phyloP scores from a whole-genome alignment of 2,797 vertebrate genomes.

The Pempheris klunzingeri region DNA sequence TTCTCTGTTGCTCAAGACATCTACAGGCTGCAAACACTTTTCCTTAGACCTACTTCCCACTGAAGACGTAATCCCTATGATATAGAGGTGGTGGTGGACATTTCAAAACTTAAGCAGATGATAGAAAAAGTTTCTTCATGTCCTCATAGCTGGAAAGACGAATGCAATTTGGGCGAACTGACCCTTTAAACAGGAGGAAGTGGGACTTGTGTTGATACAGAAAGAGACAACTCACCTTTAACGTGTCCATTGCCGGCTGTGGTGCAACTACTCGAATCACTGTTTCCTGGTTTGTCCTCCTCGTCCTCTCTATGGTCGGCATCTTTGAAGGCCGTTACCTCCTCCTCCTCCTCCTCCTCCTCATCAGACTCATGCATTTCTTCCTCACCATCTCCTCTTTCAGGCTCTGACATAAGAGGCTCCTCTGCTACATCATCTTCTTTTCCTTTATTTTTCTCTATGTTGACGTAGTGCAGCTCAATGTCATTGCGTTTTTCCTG shows the following conservation, averaged over 20 bases:
- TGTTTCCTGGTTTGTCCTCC: slow-evolving; percentile 15
- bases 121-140: neutral
- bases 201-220: neutral
- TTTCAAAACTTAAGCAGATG: neutral
- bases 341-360: neutral
- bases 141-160: neutral
- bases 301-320: neutral
- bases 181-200: neutral
- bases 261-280: neutral
- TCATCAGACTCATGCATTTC: slow-evolving; percentile 5
- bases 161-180: neutral
- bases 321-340: neutral
- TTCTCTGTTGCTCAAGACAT: neutral
- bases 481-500: neutral
- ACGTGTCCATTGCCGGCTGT: neutral
- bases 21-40: neutral
- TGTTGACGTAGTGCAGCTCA: neutral
- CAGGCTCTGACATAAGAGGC: neutral
- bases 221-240: slow-evolving; percentile 43
- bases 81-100: neutral
- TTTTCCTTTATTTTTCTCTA: neutral
- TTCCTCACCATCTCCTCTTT: slow-evolving; percentile 22
- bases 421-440: slow-evolving; percentile 12
- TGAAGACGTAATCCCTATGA: neutral
- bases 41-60: neutral